Conservation (phyloP, 2,113 vertebrate species). For the Ia io region DNA sequence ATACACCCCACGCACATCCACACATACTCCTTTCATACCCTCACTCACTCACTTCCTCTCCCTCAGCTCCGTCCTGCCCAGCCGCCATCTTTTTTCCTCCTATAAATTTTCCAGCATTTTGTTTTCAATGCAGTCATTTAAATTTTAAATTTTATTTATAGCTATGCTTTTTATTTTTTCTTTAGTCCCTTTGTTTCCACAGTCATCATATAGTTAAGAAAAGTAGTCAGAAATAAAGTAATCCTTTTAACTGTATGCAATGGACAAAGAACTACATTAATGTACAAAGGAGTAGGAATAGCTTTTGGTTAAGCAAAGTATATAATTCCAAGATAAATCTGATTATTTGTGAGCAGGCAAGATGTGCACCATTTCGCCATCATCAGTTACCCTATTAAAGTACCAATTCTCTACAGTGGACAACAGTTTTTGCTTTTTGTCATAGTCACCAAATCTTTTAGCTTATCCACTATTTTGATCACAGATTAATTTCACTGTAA, state of each 20-base stretch:
- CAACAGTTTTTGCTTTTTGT: neutral
- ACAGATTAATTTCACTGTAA: neutral
- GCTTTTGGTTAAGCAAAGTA: neutral
- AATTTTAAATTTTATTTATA: conserved; percentile 37
- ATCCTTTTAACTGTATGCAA: neutral
- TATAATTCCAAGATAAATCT: neutral
- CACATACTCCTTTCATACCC: no score
- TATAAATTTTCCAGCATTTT: neutral
- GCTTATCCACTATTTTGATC: neutral
- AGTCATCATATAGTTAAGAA: conserved; percentile 25
- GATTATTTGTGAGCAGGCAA: neutral
- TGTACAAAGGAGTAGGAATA: neutral
- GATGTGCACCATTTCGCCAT: neutral
- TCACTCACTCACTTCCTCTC: no score
- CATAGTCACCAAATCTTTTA: neutral
- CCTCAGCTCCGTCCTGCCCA: no score
- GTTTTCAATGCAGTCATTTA: neutral
- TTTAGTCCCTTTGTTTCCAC: neutral
- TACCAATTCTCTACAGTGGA: neutral
- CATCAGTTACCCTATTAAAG: neutral
- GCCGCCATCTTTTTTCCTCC: no score
- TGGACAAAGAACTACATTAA: neutral
- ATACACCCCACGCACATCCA: no score
- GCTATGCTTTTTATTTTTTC: neutral
- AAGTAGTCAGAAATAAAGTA: conserved; percentile 31